Evolutionary conservation across 92 coral and sea anemone genomes (phyloP).

Genomic region (Porites cylindrica): DNA sequence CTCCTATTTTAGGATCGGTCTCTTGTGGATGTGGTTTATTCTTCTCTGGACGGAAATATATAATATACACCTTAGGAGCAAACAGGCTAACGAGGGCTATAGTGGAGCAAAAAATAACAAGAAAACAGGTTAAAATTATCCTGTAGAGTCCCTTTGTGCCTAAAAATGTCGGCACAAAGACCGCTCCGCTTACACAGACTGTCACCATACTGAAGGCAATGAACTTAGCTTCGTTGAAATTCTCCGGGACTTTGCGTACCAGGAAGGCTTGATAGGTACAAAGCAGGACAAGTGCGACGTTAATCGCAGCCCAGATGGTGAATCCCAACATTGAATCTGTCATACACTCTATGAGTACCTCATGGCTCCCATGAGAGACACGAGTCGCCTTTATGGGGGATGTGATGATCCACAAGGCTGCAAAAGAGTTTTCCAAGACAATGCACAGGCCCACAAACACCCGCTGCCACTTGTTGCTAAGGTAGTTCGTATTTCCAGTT

Average conservation of each 20-base stretch:
- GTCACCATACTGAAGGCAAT: slow-evolving; percentile 93
- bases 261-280: slow-evolving; percentile 93
- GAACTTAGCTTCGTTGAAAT: slow-evolving; percentile 92
- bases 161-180: slow-evolving; percentile 72
- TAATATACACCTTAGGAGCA: slow-evolving; percentile 76
- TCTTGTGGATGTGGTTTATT: not conserved
- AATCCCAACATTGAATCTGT: slow-evolving; percentile 54
- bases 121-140: slow-evolving; percentile 58
- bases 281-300: slow-evolving; percentile 75
- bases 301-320: slow-evolving; percentile 76
- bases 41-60: slow-evolving; percentile 72
- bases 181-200: slow-evolving; percentile 69
- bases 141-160: slow-evolving; percentile 76
- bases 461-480: slow-evolving; percentile 78
- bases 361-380: slow-evolving; percentile 50
- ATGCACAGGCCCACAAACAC: slow-evolving; percentile 60
- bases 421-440: slow-evolving; percentile 50
- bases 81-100: slow-evolving; percentile 56
- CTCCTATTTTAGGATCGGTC: not conserved
- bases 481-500: slow-evolving; percentile 65
- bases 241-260: slow-evolving; percentile 91
- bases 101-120: slow-evolving; percentile 45
- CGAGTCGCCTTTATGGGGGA: slow-evolving; percentile 53
- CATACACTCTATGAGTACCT: slow-evolving; percentile 69
- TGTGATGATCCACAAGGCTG: slow-evolving; percentile 57